Evolutionary conservation across 2,888 invertebrate species (phyloP).

Genomic region (Drosophila planitibia): DNA sequence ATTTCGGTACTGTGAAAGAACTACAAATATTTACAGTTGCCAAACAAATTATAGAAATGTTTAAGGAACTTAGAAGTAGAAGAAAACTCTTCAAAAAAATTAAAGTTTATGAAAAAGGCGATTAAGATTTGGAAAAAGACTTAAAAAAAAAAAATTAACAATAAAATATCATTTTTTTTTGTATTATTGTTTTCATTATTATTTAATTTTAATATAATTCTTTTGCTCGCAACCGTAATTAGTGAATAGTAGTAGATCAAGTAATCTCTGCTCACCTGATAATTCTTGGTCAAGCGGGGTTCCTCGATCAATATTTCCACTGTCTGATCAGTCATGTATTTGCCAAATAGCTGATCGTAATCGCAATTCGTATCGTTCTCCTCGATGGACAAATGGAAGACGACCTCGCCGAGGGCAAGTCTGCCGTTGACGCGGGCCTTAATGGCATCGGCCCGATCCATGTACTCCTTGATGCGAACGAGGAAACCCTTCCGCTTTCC

Average conservation of each 20-base stretch:
- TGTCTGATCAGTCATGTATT: conserved; percentile 91
- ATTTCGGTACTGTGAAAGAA: conserved; percentile 90
- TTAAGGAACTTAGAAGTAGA: not conserved
- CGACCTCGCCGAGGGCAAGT: conserved; percentile 90
- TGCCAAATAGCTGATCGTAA: conserved; percentile 91
- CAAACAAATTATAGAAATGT: not conserved
- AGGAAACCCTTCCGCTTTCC: conserved; percentile 73
- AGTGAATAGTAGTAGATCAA: not conserved
- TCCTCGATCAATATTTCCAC: conserved; percentile 92
- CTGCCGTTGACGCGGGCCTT: conserved; percentile 89
- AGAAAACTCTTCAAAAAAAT: not conserved
- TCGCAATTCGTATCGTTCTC: conserved; percentile 92
- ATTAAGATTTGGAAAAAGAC: too few relatives aligned
- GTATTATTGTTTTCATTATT: too few relatives aligned
- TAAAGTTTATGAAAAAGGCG: too few relatives aligned
- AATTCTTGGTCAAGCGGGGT: conserved; percentile 92
- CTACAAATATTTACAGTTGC: not conserved
- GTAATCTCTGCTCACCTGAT: conserved; percentile 89
- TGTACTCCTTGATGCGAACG: conserved; percentile 90
- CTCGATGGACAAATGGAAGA: conserved; percentile 91
- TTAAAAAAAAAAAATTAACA: too few relatives aligned
- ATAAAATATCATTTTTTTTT: too few relatives aligned
- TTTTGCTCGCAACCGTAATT: too few relatives aligned
- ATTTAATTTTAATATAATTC: too few relatives aligned
- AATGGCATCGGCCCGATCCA: conserved; percentile 93